phyloP scores from a whole-genome alignment of 2,888 invertebrate genomes.

The Dysmachus trigonus region DNA sequence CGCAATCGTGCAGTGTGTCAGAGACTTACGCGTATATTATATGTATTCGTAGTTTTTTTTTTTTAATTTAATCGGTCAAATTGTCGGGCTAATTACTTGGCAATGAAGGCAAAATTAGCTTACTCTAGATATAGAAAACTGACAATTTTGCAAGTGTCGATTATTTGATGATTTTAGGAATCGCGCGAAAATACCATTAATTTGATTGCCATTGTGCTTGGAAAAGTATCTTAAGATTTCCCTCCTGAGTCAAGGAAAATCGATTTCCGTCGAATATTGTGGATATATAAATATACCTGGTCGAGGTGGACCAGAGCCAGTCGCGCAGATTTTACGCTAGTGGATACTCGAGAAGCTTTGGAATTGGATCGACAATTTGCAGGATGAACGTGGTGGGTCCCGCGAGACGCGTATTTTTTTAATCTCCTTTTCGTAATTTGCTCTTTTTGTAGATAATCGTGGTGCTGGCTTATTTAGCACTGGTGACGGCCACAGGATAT shows the following conservation, averaged over 20 bases:
- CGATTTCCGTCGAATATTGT: not conserved
- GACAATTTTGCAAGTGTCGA: slow-evolving; percentile 22
- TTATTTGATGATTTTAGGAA: not conserved
- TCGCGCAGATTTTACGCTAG: not conserved
- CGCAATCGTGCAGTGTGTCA: not conserved
- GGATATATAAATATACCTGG: not conserved
- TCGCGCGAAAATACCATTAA: not conserved
- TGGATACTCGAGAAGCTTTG: not conserved
- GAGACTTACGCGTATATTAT: not conserved
- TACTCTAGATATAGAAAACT: not conserved
- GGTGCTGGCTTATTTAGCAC: slow-evolving; percentile 38
- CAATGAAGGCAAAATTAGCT: slow-evolving; percentile 3
- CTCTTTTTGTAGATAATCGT: slow-evolving; percentile 44
- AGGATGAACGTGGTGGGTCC: slow-evolving; percentile 1
- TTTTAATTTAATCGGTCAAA: not conserved
- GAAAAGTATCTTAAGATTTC: not conserved
- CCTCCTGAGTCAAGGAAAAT: not conserved
- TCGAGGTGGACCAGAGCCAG: not conserved
- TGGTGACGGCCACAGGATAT: slow-evolving; percentile 46
- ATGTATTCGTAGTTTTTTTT: not conserved
- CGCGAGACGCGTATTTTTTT: not conserved
- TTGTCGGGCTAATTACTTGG: not conserved
- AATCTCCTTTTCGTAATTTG: not conserved
- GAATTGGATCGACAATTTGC: not conserved
- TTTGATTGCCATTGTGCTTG: not conserved